These are phyloP conservation scores for Dromaius novaehollandiae DNA, from an alignment of 2,113 vertebrate genomes.

Conservation along the genomic window DNA sequence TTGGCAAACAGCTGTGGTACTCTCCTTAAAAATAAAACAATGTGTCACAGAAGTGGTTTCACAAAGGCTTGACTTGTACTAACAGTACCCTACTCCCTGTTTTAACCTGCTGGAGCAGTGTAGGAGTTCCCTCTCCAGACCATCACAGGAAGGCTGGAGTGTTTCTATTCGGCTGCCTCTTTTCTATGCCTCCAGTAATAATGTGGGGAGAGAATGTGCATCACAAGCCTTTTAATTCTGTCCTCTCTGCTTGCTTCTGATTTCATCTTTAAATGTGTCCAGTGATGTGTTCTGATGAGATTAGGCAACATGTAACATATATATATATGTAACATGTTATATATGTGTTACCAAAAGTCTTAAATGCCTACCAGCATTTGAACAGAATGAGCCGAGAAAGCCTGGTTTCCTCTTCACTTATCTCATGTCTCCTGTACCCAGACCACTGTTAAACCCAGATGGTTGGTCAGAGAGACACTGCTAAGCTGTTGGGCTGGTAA, in stretches of 20 bases:
- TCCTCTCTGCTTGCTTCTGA: not conserved
- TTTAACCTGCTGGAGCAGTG: not conserved
- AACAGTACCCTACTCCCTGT: not conserved
- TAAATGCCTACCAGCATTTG: not conserved
- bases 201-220: not conserved
- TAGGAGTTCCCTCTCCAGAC: not conserved
- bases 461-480: not conserved
- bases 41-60: rapidly evolving
- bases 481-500: not conserved
- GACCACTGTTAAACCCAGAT: not conserved
- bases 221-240: not conserved
- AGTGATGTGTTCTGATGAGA: not conserved
- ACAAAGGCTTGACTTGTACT: not conserved
- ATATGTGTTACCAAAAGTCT: not conserved
- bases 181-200: not conserved
- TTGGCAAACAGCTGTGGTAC: not conserved
- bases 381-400: not conserved
- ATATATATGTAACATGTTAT: not conserved
- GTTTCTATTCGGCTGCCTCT: no score
- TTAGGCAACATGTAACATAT: not conserved
- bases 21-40: not conserved
- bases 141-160: not conserved
- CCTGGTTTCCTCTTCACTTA: not conserved
- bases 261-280: not conserved
- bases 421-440: not conserved